Base-by-base conservation (phyloP, 2,113 vertebrate species). In the Myotis lucifugus region DNA sequence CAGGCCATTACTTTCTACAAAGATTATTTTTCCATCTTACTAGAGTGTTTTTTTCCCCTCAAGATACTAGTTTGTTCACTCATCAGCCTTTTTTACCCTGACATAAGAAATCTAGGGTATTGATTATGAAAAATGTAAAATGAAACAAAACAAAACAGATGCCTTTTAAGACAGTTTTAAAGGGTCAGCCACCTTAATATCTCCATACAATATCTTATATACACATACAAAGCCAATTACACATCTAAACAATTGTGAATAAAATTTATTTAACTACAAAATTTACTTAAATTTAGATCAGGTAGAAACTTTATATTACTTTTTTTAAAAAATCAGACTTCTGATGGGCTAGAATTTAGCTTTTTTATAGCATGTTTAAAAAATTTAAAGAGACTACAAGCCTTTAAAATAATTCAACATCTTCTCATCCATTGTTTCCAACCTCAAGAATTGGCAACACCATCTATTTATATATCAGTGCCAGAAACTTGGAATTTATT, bases 31-130 rank as follows among this genome's bases (percentile, higher is more conserved):
- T 18, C 25, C 11, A 40, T 92, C 92, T 95, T 25, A 54, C 34
- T 56, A 40, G 13, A 96, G 37, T 78, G 21, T 1, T 93, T 85
- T 86, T 56, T 94, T 88, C 92, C 23, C 25, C 18, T 82, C 40
- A 77, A 90, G n/a, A 89, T n/a, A 67, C 11, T 52, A 48, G 34
- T 64, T 67, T 88, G 27, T 90, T 93, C 42, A 82, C 54, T 88
- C 48, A 69, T 81, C 61, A 73, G 17, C 48, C 17, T 88, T 21
- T 84, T 85, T 92, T 79, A 94, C 29, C 8, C 46, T 79, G 18
- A 79, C 69, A 92, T 61, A 52, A 94, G 32, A 93, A 96, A 46
- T 91, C 13, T 59, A 84, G 9, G 2, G 17, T 69, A 74, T 19
- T 85, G 54, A n/a, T 56, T 13, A 59, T 56, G 32, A 56, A 84